These are phyloP conservation scores for Lates calcarifer DNA, from an alignment of 2,113 vertebrate genomes.

Conservation along the genomic window DNA sequence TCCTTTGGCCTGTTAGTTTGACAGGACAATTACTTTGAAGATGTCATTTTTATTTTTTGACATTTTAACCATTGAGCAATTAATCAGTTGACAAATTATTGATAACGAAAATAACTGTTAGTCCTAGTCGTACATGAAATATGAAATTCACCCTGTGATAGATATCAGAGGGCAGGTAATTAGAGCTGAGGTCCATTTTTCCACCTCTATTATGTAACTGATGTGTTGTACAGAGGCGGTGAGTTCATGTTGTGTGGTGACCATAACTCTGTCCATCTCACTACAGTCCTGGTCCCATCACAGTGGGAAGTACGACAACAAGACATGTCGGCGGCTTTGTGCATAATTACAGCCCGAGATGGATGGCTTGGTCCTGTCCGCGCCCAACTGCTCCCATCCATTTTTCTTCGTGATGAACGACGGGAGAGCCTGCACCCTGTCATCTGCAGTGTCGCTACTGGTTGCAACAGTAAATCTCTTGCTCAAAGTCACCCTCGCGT, in stretches of 20 bases:
- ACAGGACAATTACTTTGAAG: background rate
- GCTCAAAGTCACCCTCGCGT: constrained; percentile 69
- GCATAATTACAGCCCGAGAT: constrained; percentile 79
- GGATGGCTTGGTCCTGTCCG: constrained; percentile 71
- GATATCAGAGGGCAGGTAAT: constrained; percentile 8
- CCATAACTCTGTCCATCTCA: constrained; percentile 56
- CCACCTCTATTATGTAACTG: constrained; percentile 11
- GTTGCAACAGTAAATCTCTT: constrained; percentile 74
- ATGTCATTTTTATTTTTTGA: background rate
- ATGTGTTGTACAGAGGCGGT: constrained; percentile 49
- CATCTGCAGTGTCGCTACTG: constrained; percentile 58
- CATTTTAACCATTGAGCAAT: background rate
- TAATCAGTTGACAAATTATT: background rate
- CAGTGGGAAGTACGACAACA: constrained; percentile 62
- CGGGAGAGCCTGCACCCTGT: constrained; percentile 72
- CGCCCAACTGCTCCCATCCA: constrained; percentile 66
- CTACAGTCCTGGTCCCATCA: background rate
- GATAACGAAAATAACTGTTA: background rate
- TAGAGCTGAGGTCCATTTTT: background rate
- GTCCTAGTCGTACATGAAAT: background rate
- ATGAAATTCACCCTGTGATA: constrained; percentile 12
- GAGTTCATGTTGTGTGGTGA: constrained; percentile 34
- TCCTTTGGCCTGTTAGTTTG: background rate
- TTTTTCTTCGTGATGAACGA: constrained; percentile 80
- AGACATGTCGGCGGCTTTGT: constrained; percentile 63